Evolutionary conservation across 2,113 vertebrate genomes (phyloP).

Genomic region (Atlantisia rogersi): DNA sequence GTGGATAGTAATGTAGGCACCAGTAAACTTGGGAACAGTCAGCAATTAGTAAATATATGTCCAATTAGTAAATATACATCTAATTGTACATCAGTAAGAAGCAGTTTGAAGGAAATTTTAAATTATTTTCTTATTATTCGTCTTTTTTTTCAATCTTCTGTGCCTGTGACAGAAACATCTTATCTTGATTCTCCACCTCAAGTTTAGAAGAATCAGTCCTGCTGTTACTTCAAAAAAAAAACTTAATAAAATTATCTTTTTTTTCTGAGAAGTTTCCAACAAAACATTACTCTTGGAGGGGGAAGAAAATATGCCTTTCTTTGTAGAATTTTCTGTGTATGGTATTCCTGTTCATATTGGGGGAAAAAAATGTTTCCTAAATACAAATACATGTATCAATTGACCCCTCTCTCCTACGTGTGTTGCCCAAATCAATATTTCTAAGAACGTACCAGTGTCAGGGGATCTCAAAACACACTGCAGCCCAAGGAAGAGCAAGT

Average conservation of each 20-base stretch:
- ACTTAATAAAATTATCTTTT: rapidly evolving
- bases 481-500: background rate
- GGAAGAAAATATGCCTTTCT: background rate
- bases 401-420: background rate
- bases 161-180: background rate
- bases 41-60: background rate
- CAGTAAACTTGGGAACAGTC: background rate
- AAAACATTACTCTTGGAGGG: background rate
- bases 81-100: background rate
- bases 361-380: background rate
- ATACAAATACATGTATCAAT: background rate
- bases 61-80: background rate
- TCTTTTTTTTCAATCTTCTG: background rate
- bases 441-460: background rate
- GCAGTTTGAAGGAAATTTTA: background rate
- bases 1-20: background rate
- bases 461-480: background rate
- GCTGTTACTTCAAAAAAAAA: background rate
- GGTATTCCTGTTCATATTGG: background rate
- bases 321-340: background rate
- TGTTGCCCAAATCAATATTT: background rate
- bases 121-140: background rate
- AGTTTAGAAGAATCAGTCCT: background rate
- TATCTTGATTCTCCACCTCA: background rate
- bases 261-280: background rate